These are phyloP conservation scores for Tetragonisca angustula DNA, from an alignment of 2,888 invertebrate genomes.

Conservation along the genomic window DNA sequence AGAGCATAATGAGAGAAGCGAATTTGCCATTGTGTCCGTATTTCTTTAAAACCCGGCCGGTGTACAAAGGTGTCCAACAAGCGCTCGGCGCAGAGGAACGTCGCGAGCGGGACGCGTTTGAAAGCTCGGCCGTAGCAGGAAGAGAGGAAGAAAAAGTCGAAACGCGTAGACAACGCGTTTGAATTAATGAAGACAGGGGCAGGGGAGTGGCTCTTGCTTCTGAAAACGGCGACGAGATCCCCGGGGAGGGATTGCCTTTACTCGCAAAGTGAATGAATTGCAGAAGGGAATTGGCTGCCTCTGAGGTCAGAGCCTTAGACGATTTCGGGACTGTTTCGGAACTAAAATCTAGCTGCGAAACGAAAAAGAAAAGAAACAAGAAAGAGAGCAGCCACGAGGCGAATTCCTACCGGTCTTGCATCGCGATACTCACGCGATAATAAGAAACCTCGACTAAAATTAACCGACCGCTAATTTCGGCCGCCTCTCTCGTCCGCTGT, in stretches of 20 bases:
- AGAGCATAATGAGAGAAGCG: too few species aligned
- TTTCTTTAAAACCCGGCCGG: neutral
- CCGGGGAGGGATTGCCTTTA: constrained; percentile 10
- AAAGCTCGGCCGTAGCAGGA: neutral
- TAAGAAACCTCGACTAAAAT: constrained; percentile 59
- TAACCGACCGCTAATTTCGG: constrained; percentile 41
- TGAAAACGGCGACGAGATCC: neutral
- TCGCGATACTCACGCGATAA: constrained; percentile 36
- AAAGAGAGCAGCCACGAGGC: constrained; percentile 40
- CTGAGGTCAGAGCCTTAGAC: constrained; percentile 52
- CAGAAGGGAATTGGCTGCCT: constrained; percentile 44
- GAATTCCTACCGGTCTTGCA: constrained; percentile 52
- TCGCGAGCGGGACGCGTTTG: neutral
- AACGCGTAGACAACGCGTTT: constrained; percentile 21
- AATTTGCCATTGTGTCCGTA: neutral
- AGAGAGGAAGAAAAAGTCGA: neutral
- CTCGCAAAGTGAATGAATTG: constrained; percentile 45
- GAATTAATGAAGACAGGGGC: constrained; percentile 35
- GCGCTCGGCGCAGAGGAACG: neutral
- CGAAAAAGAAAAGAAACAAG: too few species aligned
- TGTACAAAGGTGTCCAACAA: neutral
- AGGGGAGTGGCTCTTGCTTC: neutral
- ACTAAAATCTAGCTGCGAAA: constrained; percentile 58
- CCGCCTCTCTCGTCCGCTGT: neutral
- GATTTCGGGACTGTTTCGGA: constrained; percentile 42